phyloP scores from a whole-genome alignment of 1,140 invertebrate genomes.

The Dendroctonus valens region DNA sequence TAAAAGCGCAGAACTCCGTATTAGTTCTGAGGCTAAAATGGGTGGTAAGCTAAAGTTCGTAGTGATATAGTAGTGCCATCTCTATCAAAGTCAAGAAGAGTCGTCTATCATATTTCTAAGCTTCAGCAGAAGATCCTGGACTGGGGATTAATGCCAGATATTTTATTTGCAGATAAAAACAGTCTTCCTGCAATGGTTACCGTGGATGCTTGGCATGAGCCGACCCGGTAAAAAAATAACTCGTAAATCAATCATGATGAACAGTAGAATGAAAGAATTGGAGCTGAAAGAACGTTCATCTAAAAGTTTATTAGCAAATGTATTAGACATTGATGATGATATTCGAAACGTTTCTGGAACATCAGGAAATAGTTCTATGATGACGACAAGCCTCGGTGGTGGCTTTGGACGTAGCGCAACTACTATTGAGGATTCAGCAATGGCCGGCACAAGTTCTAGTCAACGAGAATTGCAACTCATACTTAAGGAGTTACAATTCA shows the following conservation, averaged over 20 bases:
- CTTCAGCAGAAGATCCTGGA: neutral
- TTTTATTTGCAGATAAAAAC: constrained; percentile 74
- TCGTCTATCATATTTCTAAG: no score
- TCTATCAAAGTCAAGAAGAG: no score
- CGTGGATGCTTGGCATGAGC: constrained; percentile 91
- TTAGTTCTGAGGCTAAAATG: no score
- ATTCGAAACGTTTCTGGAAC: constrained; percentile 59
- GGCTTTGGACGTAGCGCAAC: constrained; percentile 53
- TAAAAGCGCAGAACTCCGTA: no score
- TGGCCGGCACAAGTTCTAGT: constrained; percentile 54
- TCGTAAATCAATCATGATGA: constrained; percentile 80
- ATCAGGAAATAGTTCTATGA: constrained; percentile 45
- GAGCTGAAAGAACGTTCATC: constrained; percentile 80
- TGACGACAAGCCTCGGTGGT: constrained; percentile 51
- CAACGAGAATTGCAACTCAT: constrained; percentile 58
- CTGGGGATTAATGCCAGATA: neutral
- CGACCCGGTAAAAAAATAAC: constrained; percentile 93
- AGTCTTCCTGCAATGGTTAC: constrained; percentile 93
- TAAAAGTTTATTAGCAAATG: constrained; percentile 91
- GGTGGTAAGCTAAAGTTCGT: no score
- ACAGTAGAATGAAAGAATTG: constrained; percentile 84
- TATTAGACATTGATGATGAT: constrained; percentile 92
- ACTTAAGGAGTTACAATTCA: constrained; percentile 89
- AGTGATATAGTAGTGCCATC: no score
- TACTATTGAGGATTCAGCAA: constrained; percentile 57